These are phyloP conservation scores for Plodia interpunctella DNA, from an alignment of 1,140 invertebrate genomes.

Conservation along the genomic window DNA sequence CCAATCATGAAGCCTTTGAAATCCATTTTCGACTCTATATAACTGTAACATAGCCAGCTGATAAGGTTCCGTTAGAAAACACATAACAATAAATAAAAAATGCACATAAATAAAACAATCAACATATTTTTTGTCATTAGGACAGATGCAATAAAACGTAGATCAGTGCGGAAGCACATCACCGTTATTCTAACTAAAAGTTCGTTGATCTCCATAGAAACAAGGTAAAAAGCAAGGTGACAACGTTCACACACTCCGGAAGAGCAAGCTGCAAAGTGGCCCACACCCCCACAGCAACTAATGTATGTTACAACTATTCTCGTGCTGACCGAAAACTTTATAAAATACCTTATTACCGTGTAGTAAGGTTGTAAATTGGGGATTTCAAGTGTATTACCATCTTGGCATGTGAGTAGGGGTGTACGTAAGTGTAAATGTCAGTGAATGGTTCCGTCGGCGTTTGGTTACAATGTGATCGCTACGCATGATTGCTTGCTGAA, in stretches of 20 bases:
- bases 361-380: neutral
- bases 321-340: neutral
- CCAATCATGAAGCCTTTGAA: no score
- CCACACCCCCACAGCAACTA: constrained; percentile 27
- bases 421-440: constrained; percentile 30
- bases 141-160: neutral
- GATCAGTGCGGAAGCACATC: neutral
- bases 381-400: neutral
- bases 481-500: constrained; percentile 30
- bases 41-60: no score
- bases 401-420: constrained; percentile 13
- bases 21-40: no score
- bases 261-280: constrained; percentile 57
- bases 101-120: no score
- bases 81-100: no score
- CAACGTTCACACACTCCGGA: constrained; percentile 58
- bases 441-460: constrained; percentile 41
- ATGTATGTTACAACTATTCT: neutral
- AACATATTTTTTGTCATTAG: no score
- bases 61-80: no score
- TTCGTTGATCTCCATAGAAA: constrained; percentile 47
- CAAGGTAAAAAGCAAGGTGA: constrained; percentile 43
- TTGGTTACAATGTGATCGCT: constrained; percentile 29
- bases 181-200: constrained; percentile 15
- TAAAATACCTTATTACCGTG: neutral